Evolutionary conservation across 2,113 vertebrate genomes (phyloP).

Genomic region (Albula goreensis): DNA sequence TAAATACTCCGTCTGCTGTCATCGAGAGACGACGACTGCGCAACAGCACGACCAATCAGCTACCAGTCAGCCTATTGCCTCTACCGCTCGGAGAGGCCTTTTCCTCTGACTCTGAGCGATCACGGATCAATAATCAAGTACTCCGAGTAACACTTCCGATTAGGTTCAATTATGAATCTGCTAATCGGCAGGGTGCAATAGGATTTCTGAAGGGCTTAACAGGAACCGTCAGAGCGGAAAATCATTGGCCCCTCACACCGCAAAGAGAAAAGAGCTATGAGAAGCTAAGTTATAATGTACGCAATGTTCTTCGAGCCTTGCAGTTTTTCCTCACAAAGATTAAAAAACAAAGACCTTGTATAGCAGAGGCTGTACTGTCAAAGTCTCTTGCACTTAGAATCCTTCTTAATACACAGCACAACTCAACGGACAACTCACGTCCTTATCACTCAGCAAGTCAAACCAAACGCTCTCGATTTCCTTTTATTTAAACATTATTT

Average conservation of each 20-base stretch:
- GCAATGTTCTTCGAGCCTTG: too few relatives aligned
- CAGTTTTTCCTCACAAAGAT: neutral
- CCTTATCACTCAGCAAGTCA: too few relatives aligned
- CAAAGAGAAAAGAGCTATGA: neutral
- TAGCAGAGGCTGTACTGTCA: too few relatives aligned
- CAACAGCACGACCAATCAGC: neutral
- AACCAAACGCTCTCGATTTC: too few relatives aligned
- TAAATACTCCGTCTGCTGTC: neutral
- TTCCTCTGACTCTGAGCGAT: slow-evolving; percentile 16
- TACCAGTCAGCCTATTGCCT: neutral
- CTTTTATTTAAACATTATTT: neutral
- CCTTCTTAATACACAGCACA: too few relatives aligned
- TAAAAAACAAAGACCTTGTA: neutral
- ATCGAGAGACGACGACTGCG: neutral
- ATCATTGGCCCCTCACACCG: neutral
- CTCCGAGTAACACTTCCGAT: slow-evolving; percentile 70
- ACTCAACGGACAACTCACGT: too few relatives aligned
- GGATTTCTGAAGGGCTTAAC: slow-evolving; percentile 21
- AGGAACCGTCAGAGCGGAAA: neutral
- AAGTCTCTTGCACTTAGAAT: too few relatives aligned
- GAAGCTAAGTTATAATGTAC: neutral
- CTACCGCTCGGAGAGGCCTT: neutral
- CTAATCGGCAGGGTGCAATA: slow-evolving; percentile 49
- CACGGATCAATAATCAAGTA: slow-evolving; percentile 64
- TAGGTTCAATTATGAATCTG: slow-evolving; percentile 71